Conservation (phyloP, 2,888 invertebrate genomes). For the Nineta flava region DNA sequence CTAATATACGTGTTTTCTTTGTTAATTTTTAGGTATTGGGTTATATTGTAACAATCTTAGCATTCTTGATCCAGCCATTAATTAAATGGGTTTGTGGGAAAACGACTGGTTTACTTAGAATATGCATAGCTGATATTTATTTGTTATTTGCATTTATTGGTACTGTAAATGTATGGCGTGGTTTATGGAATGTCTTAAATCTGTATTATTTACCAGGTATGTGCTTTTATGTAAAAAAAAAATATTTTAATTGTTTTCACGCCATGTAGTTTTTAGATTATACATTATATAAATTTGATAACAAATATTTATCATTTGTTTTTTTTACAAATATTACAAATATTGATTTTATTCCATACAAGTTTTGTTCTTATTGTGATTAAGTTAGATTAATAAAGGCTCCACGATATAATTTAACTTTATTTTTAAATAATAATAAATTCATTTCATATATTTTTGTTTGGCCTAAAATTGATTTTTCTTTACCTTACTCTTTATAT, state of each 20-base stretch:
- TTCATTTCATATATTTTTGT: no score
- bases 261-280: background rate
- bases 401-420: no score
- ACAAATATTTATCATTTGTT: no score
- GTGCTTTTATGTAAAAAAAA: no score
- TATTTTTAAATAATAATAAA: no score
- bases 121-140: constrained; percentile 60
- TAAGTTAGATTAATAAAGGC: no score
- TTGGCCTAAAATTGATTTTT: no score
- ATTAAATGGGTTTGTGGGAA: constrained; percentile 55
- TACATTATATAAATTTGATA: background rate
- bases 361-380: no score
- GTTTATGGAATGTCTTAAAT: constrained; percentile 69
- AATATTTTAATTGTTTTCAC: background rate
- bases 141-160: constrained; percentile 62
- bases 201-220: constrained; percentile 61
- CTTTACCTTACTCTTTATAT: no score
- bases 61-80: constrained; percentile 58
- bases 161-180: constrained; percentile 79
- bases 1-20: no score
- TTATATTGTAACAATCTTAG: constrained; percentile 52
- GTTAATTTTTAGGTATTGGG: constrained; percentile 54
- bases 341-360: no score
- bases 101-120: constrained; percentile 45
- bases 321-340: no score